phyloP scores from a whole-genome alignment of 2,888 invertebrate genomes.

The Dynastes hyllus region DNA sequence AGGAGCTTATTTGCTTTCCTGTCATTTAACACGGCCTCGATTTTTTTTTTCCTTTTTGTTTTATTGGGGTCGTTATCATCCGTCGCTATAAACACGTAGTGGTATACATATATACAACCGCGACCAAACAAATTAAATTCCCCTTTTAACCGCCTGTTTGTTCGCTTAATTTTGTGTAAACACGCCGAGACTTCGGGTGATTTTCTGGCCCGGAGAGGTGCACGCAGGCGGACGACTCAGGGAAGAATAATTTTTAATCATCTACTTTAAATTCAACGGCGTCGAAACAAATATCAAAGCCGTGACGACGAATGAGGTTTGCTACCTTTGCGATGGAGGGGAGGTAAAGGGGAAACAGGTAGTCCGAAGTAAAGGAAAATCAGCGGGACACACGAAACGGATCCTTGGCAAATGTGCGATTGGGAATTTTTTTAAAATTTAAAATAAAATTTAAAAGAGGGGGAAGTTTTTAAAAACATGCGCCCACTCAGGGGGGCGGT shows the following conservation, averaged over 20 bases:
- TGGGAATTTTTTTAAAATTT: too few species aligned
- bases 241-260: conserved; percentile 48
- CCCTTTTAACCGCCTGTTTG: conserved; percentile 40
- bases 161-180: conserved; percentile 42
- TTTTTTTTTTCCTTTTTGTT: background rate
- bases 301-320: conserved; percentile 27
- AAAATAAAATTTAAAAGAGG: too few species aligned
- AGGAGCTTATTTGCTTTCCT: too few species aligned
- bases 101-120: conserved; percentile 4
- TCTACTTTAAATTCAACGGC: conserved; percentile 45
- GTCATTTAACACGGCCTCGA: too few species aligned
- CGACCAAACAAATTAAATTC: conserved; percentile 44
- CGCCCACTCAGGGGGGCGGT: too few species aligned
- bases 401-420: background rate
- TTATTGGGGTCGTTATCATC: background rate
- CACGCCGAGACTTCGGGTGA: background rate
- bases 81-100: background rate
- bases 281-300: conserved; percentile 39
- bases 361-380: background rate
- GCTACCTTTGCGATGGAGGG: background rate
- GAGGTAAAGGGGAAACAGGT: background rate
- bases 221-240: conserved; percentile 18
- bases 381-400: background rate
- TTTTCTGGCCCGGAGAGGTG: too few species aligned
- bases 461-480: too few species aligned